These are phyloP conservation scores for Cephus rjabovi DNA, from an alignment of 2,888 invertebrate genomes.

Conservation along the genomic window DNA sequence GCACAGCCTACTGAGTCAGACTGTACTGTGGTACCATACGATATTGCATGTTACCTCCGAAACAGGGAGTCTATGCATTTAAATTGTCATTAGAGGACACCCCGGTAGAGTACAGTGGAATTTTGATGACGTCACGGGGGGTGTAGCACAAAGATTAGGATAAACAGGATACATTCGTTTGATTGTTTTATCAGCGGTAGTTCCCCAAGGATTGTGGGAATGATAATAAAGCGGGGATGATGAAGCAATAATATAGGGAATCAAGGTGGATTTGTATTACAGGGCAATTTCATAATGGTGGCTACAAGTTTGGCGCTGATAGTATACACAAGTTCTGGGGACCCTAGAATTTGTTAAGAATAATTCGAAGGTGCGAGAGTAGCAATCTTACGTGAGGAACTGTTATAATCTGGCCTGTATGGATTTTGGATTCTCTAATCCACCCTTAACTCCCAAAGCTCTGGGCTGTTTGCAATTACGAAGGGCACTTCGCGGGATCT, in stretches of 20 bases:
- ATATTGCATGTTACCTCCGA: constrained; percentile 11
- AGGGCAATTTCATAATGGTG: background rate
- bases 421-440: constrained; percentile 29
- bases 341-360: background rate
- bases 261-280: background rate
- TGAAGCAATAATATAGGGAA: background rate
- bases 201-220: background rate
- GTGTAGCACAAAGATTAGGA: background rate
- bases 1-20: background rate
- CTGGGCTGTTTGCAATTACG: constrained; percentile 44
- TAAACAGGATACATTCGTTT: background rate
- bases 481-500: constrained; percentile 43
- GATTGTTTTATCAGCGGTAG: background rate
- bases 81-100: constrained; percentile 44
- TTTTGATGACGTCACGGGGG: background rate
- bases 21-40: background rate
- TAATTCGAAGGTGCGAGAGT: background rate
- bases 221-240: background rate
- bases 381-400: background rate
- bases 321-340: background rate
- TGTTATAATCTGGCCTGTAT: background rate
- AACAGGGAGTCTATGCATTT: constrained; percentile 49
- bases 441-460: constrained; percentile 28
- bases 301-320: background rate
- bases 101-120: background rate